These are phyloP conservation scores for Pocillopora verrucosa DNA, from an alignment of 64 coral and sea anemone species.

Conservation along the genomic window DNA sequence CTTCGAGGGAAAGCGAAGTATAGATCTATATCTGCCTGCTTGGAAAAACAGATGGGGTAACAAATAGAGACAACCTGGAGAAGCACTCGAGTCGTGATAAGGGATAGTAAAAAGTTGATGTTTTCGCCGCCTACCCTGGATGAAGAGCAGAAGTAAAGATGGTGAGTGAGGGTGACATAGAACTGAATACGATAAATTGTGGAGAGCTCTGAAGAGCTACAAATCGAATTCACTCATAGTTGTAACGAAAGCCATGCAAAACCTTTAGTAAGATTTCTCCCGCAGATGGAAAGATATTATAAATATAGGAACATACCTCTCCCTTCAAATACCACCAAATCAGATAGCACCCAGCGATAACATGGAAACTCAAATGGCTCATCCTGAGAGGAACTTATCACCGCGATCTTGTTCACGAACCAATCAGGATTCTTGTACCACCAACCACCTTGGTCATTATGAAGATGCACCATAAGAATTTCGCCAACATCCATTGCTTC, in stretches of 20 bases:
- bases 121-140: too few species aligned
- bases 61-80: too few species aligned
- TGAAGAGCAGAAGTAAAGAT: too few species aligned
- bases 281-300: neutral
- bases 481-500: conserved; percentile 50
- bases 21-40: too few species aligned
- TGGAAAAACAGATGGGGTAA: too few species aligned
- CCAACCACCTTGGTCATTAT: conserved; percentile 24
- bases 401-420: conserved; percentile 64
- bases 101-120: too few species aligned
- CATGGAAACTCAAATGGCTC: conserved; percentile 45
- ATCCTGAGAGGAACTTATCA: conserved; percentile 14
- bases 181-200: too few species aligned
- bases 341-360: conserved; percentile 56
- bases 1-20: too few species aligned
- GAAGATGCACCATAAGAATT: conserved; percentile 36
- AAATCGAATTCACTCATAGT: too few species aligned
- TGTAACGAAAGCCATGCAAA: neutral
- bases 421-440: conserved; percentile 52
- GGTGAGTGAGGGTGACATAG: too few species aligned
- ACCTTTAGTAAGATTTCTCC: neutral
- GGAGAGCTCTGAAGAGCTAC: neutral
- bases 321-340: conserved; percentile 41
- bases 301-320: conserved; percentile 24
- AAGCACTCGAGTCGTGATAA: too few species aligned